Base-by-base conservation (phyloP, 1,140 invertebrate genomes). In the Dinothrombium tinctorium region DNA sequence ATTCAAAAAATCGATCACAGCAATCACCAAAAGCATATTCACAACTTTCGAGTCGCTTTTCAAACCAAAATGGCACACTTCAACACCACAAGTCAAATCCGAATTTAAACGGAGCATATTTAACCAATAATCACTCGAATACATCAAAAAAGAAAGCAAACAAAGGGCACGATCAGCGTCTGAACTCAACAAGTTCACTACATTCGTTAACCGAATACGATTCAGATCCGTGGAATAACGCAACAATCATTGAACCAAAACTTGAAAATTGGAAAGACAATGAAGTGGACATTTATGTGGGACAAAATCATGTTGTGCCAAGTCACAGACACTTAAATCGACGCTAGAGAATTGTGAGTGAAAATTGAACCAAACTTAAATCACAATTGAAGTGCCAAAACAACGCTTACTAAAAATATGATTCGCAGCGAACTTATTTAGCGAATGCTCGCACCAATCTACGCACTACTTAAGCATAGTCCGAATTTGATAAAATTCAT, bases 251-350 rank as follows among this genome's bases (percentile, higher is more conserved):
- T 32, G 19, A 35, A 22, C 33, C 20, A 21, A 40, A 37, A 33
- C 33, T 42, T 7, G 25, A 84, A 55, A 84, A 83, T 55, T 87
- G 81, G 81, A 89, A 82, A 38, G 83, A 89, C 58, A 80, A 87
- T 55, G 82, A 87, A 55, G 82, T 86, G 74, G 82, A 89, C 49
- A 83, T 87, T 51, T 89, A 89, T 59, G 82, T 84, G 70, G 74
- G 80, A 40, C 68, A 81, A 51, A 86, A 86, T 36, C 33, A 36
- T 22, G 12, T 36, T 19, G 9, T 36, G 20, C 12, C 33, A 6
- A 36, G 23, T 36, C 33, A n/a, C n/a, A n/a, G n/a, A n/a, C n/a
- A n/a, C n/a, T n/a, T n/a, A n/a, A n/a, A n/a, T n/a, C n/a, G n/a
- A n/a, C n/a, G n/a, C n/a, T n/a, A n/a, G n/a, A n/a, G n/a, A n/a